A percentile compares a stretch with the other conserved stretches of the same genome.
These are phyloP conservation scores for Lynx canadensis DNA, from an alignment of 2,113 vertebrate genomes.

Conservation along the genomic window DNA sequence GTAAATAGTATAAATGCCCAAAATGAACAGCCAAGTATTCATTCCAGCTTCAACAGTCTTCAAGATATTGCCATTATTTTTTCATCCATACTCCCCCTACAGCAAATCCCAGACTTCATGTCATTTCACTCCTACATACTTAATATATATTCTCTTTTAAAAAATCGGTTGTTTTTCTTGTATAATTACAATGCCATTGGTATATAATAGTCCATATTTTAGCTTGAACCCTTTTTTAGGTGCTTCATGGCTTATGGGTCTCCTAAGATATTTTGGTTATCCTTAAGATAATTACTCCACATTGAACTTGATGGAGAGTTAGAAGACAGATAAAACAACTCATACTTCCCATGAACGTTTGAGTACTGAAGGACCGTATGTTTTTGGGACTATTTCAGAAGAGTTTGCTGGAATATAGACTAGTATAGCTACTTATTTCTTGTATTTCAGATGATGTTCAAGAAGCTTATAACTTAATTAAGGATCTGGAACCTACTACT, in stretches of 20 bases:
- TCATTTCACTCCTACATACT: background rate
- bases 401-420: background rate
- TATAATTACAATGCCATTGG: background rate
- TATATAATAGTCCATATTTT: background rate
- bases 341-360: background rate
- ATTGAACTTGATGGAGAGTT: conserved; percentile 22
- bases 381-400: background rate
- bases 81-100: background rate
- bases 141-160: background rate
- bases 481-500: conserved; percentile 94
- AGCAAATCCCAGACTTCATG: background rate
- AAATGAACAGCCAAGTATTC: background rate
- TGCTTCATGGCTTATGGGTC: background rate
- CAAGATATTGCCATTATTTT: background rate
- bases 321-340: background rate
- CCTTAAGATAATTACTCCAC: conserved; percentile 21
- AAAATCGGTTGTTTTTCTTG: background rate
- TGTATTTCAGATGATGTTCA: conserved; percentile 93
- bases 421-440: conserved; percentile 36
- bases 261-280: conserved; percentile 8
- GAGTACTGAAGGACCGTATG: background rate
- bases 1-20: background rate
- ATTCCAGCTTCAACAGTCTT: background rate
- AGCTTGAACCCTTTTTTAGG: background rate
- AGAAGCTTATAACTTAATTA: conserved; percentile 97